Evolutionary conservation across 2,888 invertebrate species (phyloP).

Genomic region (Heliconius erato): DNA sequence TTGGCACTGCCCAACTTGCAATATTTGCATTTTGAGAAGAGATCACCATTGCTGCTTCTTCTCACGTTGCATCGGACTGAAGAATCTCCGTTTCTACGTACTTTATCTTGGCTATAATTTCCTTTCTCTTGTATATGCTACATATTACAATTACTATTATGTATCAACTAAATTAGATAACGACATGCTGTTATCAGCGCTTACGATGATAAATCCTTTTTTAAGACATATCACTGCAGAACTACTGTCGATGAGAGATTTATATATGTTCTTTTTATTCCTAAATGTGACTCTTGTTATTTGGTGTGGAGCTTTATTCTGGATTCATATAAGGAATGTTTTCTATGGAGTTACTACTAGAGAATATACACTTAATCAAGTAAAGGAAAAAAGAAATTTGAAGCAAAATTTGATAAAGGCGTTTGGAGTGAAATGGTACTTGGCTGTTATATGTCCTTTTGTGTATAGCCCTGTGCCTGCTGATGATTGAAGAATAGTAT

Average conservation of each 20-base stretch:
- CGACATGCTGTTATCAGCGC: slow-evolving; percentile 55
- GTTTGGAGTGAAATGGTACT: slow-evolving; percentile 68
- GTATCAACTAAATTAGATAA: slow-evolving; percentile 75
- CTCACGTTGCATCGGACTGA: slow-evolving; percentile 92
- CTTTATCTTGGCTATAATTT: slow-evolving; percentile 89
- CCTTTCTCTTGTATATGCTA: slow-evolving; percentile 88
- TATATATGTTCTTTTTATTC: slow-evolving; percentile 62
- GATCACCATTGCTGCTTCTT: slow-evolving; percentile 95
- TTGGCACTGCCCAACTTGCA: slow-evolving; percentile 94
- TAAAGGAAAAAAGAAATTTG: slow-evolving; percentile 86
- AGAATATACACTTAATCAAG: slow-evolving; percentile 71
- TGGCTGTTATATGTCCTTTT: slow-evolving; percentile 67
- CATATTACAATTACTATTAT: slow-evolving; percentile 88
- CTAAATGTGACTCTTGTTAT: slow-evolving; percentile 61
- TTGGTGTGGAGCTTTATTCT: slow-evolving; percentile 60
- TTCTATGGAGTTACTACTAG: slow-evolving; percentile 82
- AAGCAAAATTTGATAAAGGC: slow-evolving; percentile 88
- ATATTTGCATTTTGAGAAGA: slow-evolving; percentile 91
- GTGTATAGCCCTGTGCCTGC: slow-evolving; percentile 62
- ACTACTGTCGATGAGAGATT: slow-evolving; percentile 59
- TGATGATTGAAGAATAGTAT: not conserved
- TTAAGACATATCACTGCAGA: slow-evolving; percentile 58
- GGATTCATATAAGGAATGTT: slow-evolving; percentile 78
- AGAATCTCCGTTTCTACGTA: slow-evolving; percentile 93
- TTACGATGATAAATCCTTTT: slow-evolving; percentile 64